Evolutionary conservation across 2,797 vertebrate genomes (phyloP).

Genomic region (Gambusia yucatana): DNA sequence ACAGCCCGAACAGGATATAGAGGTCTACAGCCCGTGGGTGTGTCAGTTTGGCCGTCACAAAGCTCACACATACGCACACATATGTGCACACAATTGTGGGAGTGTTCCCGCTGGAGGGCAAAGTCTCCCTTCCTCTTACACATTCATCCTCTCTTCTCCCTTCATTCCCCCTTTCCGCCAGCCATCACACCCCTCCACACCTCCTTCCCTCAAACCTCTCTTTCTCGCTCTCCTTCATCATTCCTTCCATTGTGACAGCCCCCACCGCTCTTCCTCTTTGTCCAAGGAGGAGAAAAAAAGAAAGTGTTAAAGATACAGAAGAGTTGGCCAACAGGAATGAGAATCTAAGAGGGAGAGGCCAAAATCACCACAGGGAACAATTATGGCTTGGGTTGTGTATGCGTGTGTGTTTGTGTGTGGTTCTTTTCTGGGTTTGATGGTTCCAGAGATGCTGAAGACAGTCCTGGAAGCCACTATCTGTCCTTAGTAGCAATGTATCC

Average conservation of each 20-base stretch:
- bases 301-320: slow-evolving; percentile 75
- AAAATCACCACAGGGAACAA: slow-evolving; percentile 77
- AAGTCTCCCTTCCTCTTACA: slow-evolving; percentile 82
- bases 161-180: slow-evolving; percentile 63
- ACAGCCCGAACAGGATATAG: slow-evolving; percentile 83
- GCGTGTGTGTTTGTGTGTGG: slow-evolving; percentile 34
- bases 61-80: slow-evolving; percentile 53
- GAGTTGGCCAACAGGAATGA: slow-evolving; percentile 72
- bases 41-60: slow-evolving; percentile 77
- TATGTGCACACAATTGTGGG: slow-evolving; percentile 68
- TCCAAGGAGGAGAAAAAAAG: slow-evolving; percentile 46
- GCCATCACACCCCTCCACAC: slow-evolving; percentile 64
- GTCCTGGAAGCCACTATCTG: slow-evolving; percentile 69
- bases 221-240: slow-evolving; percentile 66
- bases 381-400: slow-evolving; percentile 65
- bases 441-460: slow-evolving; percentile 56
- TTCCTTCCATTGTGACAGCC: slow-evolving; percentile 62
- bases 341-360: slow-evolving; percentile 69
- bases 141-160: slow-evolving; percentile 67
- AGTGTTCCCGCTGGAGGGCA: slow-evolving; percentile 82
- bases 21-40: slow-evolving; percentile 83
- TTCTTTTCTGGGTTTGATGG: slow-evolving; percentile 59
- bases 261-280: slow-evolving; percentile 27
- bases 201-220: slow-evolving; percentile 68
- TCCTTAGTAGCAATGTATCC: slow-evolving; percentile 68